Conservation (phyloP, 2,888 invertebrate species). For the Andricus quercusramuli region DNA sequence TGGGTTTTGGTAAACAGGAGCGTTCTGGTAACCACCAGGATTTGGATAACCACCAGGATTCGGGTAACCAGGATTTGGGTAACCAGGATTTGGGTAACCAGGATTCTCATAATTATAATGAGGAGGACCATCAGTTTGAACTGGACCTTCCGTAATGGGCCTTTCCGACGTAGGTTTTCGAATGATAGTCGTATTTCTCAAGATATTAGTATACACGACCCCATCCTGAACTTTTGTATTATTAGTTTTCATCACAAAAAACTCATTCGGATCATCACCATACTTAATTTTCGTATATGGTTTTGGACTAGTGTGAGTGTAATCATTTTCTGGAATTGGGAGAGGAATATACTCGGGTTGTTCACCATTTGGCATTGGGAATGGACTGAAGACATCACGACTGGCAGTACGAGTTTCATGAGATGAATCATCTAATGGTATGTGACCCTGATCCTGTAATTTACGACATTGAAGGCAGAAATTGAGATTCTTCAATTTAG, state of each 20-base stretch:
- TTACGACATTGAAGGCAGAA: background rate
- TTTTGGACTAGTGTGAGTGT: background rate
- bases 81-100: background rate
- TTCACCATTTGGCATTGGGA: background rate
- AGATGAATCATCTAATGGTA: background rate
- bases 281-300: background rate
- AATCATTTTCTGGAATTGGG: background rate
- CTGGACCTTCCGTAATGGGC: background rate
- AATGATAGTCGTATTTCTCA: conserved; percentile 27
- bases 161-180: background rate
- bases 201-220: background rate
- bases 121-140: background rate
- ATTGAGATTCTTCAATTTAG: background rate
- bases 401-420: background rate
- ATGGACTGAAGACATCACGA: background rate
- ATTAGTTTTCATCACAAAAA: conserved; percentile 14
- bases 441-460: background rate
- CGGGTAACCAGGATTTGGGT: background rate
- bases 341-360: conserved; percentile 1
- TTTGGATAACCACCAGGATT: background rate
- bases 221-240: background rate
- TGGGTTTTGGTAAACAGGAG: background rate
- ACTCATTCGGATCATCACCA: background rate
- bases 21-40: background rate
- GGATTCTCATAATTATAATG: background rate